Evolutionary conservation across 2,113 vertebrate genomes (phyloP).

Genomic region (Alethe castanea): DNA sequence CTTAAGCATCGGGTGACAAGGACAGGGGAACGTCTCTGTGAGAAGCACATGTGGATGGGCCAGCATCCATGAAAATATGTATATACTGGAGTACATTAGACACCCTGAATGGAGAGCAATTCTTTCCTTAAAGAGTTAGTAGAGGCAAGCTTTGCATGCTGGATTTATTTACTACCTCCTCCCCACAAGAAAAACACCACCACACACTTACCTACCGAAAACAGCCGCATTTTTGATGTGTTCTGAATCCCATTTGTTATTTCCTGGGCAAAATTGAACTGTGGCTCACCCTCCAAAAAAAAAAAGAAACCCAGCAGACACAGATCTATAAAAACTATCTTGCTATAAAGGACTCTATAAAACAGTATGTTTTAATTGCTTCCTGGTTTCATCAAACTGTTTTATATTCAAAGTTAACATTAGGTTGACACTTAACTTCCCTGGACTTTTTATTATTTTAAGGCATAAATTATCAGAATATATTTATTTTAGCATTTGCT

Average conservation of each 20-base stretch:
- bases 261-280: constrained; percentile 61
- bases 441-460: constrained; percentile 62
- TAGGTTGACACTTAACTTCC: constrained; percentile 55
- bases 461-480: constrained; percentile 56
- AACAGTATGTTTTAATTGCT: constrained; percentile 68
- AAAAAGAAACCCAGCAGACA: neutral
- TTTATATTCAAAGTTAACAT: constrained; percentile 59
- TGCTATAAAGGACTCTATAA: constrained; percentile 61
- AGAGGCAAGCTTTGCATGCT: neutral
- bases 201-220: neutral
- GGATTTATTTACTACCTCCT: neutral
- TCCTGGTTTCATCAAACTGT: constrained; percentile 61
- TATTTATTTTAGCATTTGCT: constrained; percentile 46
- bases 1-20: neutral
- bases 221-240: neutral
- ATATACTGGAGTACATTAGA: neutral
- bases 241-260: constrained; percentile 51
- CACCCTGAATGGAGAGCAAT: neutral
- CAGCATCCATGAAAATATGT: neutral
- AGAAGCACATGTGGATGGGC: neutral
- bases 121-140: neutral
- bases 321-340: constrained; percentile 41
- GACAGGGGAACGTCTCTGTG: neutral
- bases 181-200: neutral
- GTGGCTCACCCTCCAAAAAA: constrained; percentile 50